Conservation (phyloP, 2,113 vertebrate genomes). For the Thunnus thynnus region DNA sequence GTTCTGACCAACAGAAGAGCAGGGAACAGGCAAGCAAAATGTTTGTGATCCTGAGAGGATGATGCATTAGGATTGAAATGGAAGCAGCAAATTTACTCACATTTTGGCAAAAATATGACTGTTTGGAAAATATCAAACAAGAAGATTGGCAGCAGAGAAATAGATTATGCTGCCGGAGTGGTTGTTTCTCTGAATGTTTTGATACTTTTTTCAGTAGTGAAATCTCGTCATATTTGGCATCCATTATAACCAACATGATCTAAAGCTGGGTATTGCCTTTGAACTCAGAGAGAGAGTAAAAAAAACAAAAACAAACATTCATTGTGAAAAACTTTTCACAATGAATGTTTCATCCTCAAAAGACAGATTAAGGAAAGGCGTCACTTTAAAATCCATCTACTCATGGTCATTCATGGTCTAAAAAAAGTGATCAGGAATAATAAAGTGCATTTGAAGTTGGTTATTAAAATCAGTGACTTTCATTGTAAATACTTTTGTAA, state of each 20-base stretch:
- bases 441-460: constrained; percentile 1
- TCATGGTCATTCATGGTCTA: not conserved
- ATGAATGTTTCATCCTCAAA: constrained; percentile 7
- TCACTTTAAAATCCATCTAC: not conserved
- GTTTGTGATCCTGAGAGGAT: too few relatives aligned
- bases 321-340: constrained; percentile 7
- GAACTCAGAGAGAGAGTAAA: constrained; percentile 8
- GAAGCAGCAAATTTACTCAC: not conserved
- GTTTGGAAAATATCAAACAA: too few relatives aligned
- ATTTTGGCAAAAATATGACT: constrained; percentile 12
- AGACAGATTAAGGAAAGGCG: not conserved
- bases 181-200: not conserved
- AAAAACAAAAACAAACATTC: not conserved
- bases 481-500: constrained; percentile 30
- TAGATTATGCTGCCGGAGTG: too few relatives aligned
- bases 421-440: constrained; percentile 2
- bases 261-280: constrained; percentile 16
- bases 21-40: too few relatives aligned
- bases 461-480: constrained; percentile 20
- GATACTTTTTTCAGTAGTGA: constrained; percentile 12
- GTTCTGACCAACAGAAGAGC: not conserved
- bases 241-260: constrained; percentile 30
- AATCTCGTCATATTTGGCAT: constrained; percentile 28
- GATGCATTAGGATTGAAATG: not conserved
- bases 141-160: too few relatives aligned